Conservation (phyloP, 2,797 vertebrate genomes). For the Lacerta viridis region DNA sequence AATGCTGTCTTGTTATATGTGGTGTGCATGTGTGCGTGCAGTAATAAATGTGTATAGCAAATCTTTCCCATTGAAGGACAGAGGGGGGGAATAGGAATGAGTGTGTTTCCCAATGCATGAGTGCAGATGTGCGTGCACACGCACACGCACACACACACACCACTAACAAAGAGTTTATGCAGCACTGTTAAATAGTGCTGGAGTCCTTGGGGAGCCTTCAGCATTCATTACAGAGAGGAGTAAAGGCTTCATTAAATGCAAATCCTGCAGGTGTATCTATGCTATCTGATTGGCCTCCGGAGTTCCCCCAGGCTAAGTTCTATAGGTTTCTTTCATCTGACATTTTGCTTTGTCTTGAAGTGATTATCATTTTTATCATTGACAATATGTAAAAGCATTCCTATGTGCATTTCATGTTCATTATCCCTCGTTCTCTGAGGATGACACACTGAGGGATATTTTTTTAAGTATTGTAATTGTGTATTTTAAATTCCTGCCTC, state of each 20-base stretch:
- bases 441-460: conserved; percentile 64
- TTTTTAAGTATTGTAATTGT: conserved; percentile 71
- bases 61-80: conserved; percentile 27
- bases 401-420: conserved; percentile 72
- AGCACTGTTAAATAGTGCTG: conserved; percentile 65
- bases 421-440: conserved; percentile 63
- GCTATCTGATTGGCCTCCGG: conserved; percentile 62
- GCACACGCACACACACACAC: conserved; percentile 49
- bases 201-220: conserved; percentile 71
- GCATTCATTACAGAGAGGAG: conserved; percentile 71
- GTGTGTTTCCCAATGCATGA: rapidly evolving
- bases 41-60: neutral
- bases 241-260: conserved; percentile 74
- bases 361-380: conserved; percentile 73
- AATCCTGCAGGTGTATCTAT: conserved; percentile 68
- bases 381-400: conserved; percentile 74
- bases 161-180: conserved; percentile 44
- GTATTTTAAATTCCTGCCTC: conserved; percentile 70
- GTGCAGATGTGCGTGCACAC: neutral
- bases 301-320: conserved; percentile 64
- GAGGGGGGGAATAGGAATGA: conserved; percentile 34
- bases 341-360: conserved; percentile 72
- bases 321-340: conserved; percentile 75
- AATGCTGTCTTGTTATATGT: neutral
- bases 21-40: no score